Conservation (phyloP, 2,888 invertebrate genomes). For the Thumatha senex region DNA sequence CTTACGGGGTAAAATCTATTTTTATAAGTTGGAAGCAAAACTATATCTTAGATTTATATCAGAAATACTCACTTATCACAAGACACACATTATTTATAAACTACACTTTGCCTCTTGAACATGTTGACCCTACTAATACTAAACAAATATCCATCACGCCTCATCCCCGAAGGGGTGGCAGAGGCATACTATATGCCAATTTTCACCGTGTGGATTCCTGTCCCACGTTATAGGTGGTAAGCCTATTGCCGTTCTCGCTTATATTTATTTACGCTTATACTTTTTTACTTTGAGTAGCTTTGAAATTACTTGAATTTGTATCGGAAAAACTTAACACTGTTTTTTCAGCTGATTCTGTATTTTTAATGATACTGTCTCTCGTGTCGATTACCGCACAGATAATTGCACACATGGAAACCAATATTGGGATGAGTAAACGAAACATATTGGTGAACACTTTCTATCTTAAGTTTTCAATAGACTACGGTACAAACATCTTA, state of each 20-base stretch:
- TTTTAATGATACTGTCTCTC: background rate
- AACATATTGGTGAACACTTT: conserved; percentile 8
- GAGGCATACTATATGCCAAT: no score
- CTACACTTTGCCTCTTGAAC: conserved; percentile 3
- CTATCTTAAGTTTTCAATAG: conserved; percentile 1
- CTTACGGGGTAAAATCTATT: no score
- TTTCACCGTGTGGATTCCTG: no score
- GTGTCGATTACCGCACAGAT: background rate
- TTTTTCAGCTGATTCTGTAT: no score
- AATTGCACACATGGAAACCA: background rate
- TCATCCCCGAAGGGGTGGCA: no score
- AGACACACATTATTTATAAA: conserved; percentile 7
- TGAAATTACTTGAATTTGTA: background rate
- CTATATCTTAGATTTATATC: background rate
- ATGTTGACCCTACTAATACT: conserved; percentile 10
- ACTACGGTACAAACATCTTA: background rate
- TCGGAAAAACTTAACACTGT: background rate
- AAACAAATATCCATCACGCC: no score
- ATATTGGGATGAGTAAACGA: background rate
- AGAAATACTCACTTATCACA: conserved; percentile 20
- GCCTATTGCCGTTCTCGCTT: no score
- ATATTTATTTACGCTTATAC: background rate
- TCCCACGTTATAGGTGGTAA: no score
- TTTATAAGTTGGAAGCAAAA: background rate
- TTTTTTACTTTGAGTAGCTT: background rate